Base-by-base conservation (phyloP, 2,113 vertebrate species). In the Corythornis madagascariensis region DNA sequence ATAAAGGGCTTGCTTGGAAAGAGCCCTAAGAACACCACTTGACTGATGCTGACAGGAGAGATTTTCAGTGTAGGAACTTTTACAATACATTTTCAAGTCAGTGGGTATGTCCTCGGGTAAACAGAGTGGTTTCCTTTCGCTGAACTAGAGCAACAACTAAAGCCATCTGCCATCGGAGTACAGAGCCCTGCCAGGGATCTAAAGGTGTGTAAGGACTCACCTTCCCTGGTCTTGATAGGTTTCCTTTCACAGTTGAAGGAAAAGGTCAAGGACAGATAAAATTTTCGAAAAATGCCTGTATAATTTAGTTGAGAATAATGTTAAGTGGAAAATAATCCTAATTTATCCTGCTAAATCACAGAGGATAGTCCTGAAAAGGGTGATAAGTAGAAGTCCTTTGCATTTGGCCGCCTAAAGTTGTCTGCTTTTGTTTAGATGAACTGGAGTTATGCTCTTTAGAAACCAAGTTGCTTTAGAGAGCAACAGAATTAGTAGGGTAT, bases 51-150 rank as follows among this genome's bases (percentile, higher is more conserved):
- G 86, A 88, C 45, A 72, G 45, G 42, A 81, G 29, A 86, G 43
- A 48, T 90, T 96, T 93, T 73, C 61, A n/a, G 40, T 29, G 56
- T 33, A 93, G 86, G 84, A 89, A 70, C 35, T 93, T 73, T 92
- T 77, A 90, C 45, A 70, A 64, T 69, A 84, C 67, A 64, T 74
- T 83, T 90, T 95, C 82, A 93, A 93, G 89, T 86, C 93, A 90
- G 86, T 59, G 87, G 3, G 9, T 78, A 52, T 73, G 25, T 82
- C 9, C 29, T 76, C 57, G 38, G 45, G 20, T 60, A 91, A 92
- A 70, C 13, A 84, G 71, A 66, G 43, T 55, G 22, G 11, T 92
- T 89, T 67, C 11, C 31, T 47, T 89, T 71, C 52, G 28, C 9
- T 57, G 82, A 95, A 85, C 64, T 61, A 86, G 40, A 45, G 69